Percentiles rank a stretch among this genome's conserved stretches.
These are phyloP conservation scores for Mesochorus sp. DNA, from an alignment of 2,888 invertebrate genomes.

Conservation along the genomic window DNA sequence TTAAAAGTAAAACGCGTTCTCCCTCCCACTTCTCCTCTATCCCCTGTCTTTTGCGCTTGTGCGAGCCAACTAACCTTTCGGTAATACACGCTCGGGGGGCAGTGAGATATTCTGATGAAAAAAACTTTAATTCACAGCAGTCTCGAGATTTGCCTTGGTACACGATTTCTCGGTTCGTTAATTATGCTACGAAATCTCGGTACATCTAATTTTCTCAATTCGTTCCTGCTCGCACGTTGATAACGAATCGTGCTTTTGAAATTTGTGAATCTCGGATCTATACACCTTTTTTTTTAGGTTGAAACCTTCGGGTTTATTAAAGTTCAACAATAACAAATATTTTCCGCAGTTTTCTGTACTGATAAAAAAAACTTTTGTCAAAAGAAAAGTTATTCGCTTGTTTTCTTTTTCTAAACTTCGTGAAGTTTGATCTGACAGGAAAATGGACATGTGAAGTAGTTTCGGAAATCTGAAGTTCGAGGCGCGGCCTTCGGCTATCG, in stretches of 20 bases:
- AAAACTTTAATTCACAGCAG: slow-evolving; percentile 54
- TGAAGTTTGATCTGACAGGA: too few species aligned
- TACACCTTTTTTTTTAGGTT: too few species aligned
- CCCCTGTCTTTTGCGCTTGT: neutral
- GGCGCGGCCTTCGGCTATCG: too few species aligned
- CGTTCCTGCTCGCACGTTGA: slow-evolving; percentile 16
- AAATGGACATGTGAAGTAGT: too few species aligned
- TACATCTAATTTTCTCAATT: slow-evolving; percentile 38
- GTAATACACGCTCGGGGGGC: slow-evolving; percentile 16
- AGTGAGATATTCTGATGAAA: slow-evolving; percentile 54
- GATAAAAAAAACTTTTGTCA: neutral
- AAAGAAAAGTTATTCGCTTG: too few species aligned
- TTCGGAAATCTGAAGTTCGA: too few species aligned
- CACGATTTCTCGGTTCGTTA: slow-evolving; percentile 27
- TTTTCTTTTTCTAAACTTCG: too few species aligned
- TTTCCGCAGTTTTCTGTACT: too few species aligned
- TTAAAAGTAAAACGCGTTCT: slow-evolving; percentile 62
- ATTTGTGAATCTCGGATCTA: too few species aligned
- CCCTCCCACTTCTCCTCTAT: neutral
- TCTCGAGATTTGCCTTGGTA: slow-evolving; percentile 24
- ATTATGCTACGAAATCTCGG: slow-evolving; percentile 29
- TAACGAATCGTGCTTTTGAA: neutral
- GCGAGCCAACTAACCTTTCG: slow-evolving; percentile 15
- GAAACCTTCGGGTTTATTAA: too few species aligned
- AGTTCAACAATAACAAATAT: too few species aligned